phyloP scores from a whole-genome alignment of 1,140 invertebrate genomes.

The Neocloeon triangulifer region DNA sequence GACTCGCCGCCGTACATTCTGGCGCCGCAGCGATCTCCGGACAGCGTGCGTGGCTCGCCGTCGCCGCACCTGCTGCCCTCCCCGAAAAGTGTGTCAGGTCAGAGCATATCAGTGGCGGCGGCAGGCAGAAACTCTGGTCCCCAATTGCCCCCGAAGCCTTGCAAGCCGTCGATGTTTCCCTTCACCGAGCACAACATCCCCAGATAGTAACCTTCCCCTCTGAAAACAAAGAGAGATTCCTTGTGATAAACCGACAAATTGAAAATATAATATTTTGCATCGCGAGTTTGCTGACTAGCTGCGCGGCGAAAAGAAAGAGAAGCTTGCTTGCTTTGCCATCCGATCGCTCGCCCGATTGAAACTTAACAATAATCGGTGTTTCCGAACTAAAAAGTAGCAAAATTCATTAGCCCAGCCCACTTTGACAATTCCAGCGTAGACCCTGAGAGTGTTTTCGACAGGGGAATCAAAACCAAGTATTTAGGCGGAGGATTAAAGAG shows the following conservation, averaged over 20 bases:
- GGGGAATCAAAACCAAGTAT: too few species aligned
- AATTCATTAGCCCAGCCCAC: too few species aligned
- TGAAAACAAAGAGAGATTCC: not conserved
- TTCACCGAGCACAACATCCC: conserved; percentile 5
- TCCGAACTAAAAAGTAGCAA: too few species aligned
- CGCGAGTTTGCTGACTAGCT: conserved; percentile 6
- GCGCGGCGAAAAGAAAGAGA: too few species aligned
- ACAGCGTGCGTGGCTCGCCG: not conserved
- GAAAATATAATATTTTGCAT: conserved; percentile 8
- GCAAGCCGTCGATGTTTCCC: not conserved
- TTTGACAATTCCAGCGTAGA: too few species aligned
- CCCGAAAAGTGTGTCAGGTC: not conserved
- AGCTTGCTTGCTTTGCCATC: too few species aligned
- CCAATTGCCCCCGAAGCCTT: conserved; percentile 1
- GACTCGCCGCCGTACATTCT: not conserved
- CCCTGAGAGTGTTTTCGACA: too few species aligned
- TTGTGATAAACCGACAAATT: not conserved
- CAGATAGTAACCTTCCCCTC: not conserved
- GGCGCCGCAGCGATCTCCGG: not conserved
- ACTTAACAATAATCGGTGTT: too few species aligned
- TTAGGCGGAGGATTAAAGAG: too few species aligned
- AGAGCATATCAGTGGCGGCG: not conserved
- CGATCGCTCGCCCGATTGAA: too few species aligned
- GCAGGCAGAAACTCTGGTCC: conserved; percentile 1
- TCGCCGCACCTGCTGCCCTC: not conserved